Evolutionary conservation across 92 coral and sea anemone species (phyloP).

Genomic region (Pocillopora meandrina): DNA sequence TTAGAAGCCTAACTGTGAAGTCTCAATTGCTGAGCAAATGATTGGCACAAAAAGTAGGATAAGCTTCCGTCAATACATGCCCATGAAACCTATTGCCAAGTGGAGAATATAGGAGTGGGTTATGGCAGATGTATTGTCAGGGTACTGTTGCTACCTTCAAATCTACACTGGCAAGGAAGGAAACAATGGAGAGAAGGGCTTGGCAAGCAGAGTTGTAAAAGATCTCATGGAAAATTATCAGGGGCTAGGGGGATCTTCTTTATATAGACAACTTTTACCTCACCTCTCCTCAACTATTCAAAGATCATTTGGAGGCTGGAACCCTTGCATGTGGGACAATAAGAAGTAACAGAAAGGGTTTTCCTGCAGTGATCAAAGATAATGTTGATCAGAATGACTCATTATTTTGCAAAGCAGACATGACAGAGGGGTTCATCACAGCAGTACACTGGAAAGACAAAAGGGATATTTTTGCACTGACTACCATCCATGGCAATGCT

Average conservation of each 20-base stretch:
- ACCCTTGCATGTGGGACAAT: slow-evolving; percentile 49
- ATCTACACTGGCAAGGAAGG: slow-evolving; percentile 39
- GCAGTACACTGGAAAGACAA: slow-evolving; percentile 62
- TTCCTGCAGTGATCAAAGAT: slow-evolving; percentile 20
- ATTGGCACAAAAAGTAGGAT: slow-evolving; percentile 33
- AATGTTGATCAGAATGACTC: slow-evolving; percentile 9
- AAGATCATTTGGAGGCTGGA: slow-evolving; percentile 37
- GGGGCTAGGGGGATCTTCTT: slow-evolving; percentile 27
- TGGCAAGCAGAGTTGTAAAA: slow-evolving; percentile 44
- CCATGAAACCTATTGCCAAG: slow-evolving; percentile 39
- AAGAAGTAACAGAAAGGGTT: slow-evolving; percentile 22
- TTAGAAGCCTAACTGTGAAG: slow-evolving; percentile 32
- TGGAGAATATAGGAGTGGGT: slow-evolving; percentile 31
- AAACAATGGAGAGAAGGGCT: slow-evolving; percentile 48
- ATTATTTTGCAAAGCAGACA: not conserved
- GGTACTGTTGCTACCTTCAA: slow-evolving; percentile 32
- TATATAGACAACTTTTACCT: slow-evolving; percentile 56
- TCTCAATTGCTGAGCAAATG: slow-evolving; percentile 44
- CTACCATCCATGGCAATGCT: slow-evolving; percentile 65
- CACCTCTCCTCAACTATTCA: slow-evolving; percentile 31
- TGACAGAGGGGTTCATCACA: slow-evolving; percentile 28
- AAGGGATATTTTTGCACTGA: slow-evolving; percentile 63
- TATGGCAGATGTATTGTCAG: slow-evolving; percentile 21
- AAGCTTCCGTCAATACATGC: slow-evolving; percentile 31
- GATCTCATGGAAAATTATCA: slow-evolving; percentile 44